A percentile compares a stretch with the other conserved stretches of the same genome.
Evolutionary conservation across 2,888 invertebrate genomes (phyloP).

Genomic region (Synanthedon tipuliformis): DNA sequence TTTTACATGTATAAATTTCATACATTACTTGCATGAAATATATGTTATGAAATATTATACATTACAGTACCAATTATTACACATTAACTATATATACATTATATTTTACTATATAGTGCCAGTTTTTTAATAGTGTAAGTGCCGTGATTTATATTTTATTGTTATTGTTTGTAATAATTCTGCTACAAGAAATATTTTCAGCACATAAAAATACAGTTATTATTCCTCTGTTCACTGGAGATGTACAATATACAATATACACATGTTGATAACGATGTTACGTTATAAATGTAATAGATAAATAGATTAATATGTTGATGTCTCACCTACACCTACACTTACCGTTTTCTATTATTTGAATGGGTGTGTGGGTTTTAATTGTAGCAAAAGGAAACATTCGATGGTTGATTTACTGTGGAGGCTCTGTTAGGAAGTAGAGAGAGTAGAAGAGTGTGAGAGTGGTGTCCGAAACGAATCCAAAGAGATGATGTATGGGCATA

Average conservation of each 20-base stretch:
- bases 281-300: conserved; percentile 58
- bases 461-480: conserved; percentile 42
- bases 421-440: conserved; percentile 37
- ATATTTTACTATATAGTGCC: conserved; percentile 24
- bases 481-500: conserved; percentile 27
- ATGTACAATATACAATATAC: conserved; percentile 34
- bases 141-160: conserved; percentile 39
- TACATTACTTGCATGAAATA: too few relatives aligned
- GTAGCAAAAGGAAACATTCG: conserved; percentile 27
- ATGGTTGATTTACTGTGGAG: conserved; percentile 49
- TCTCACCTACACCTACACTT: conserved; percentile 32
- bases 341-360: conserved; percentile 30
- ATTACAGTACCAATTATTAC: too few relatives aligned
- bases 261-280: conserved; percentile 56
- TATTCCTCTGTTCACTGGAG: conserved; percentile 45
- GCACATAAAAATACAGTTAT: conserved; percentile 42
- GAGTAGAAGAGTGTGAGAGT: conserved; percentile 43
- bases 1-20: too few relatives aligned
- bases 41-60: too few relatives aligned
- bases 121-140: conserved; percentile 23
- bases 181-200: conserved; percentile 36
- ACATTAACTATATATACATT: too few relatives aligned
- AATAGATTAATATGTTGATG: conserved; percentile 61
- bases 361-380: conserved; percentile 48
- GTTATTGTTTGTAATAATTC: conserved; percentile 51